Conservation (phyloP, 1,140 invertebrate species). For the Subanguina moxae region DNA sequence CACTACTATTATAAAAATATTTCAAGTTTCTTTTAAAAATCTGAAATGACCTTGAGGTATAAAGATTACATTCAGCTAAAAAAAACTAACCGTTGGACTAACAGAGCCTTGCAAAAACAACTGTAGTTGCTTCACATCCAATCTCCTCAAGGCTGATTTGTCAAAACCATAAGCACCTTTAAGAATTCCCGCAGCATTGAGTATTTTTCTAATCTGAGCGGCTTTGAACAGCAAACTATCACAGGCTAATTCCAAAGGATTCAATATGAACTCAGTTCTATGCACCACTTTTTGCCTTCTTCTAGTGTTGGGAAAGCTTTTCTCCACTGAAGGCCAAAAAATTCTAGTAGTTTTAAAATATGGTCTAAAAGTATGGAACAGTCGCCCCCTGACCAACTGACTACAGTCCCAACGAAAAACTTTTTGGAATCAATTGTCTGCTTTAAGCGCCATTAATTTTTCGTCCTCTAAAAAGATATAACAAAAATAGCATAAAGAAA, state of each 20-base stretch:
- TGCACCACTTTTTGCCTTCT: conserved; percentile 34
- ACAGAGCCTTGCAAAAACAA: conserved; percentile 46
- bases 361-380: no score
- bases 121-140: conserved; percentile 47
- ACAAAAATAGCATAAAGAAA: no score
- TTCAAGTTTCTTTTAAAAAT: no score
- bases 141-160: conserved; percentile 19
- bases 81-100: conserved; percentile 37
- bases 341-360: no score
- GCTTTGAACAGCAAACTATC: conserved; percentile 41
- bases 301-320: conserved; percentile 38
- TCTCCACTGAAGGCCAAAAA: conserved; percentile 45
- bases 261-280: conserved; percentile 28
- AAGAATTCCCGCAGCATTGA: conserved; percentile 39
- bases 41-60: not conserved
- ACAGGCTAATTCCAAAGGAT: conserved; percentile 43
- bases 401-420: no score
- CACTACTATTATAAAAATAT: no score
- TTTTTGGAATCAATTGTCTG: not conserved
- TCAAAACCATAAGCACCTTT: conserved; percentile 18
- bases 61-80: not conserved
- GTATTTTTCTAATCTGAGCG: conserved; percentile 40
- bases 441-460: no score
- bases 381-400: no score
- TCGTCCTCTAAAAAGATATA: no score